Conservation (phyloP, 2,888 invertebrate genomes). For the Notodonta ziczac region DNA sequence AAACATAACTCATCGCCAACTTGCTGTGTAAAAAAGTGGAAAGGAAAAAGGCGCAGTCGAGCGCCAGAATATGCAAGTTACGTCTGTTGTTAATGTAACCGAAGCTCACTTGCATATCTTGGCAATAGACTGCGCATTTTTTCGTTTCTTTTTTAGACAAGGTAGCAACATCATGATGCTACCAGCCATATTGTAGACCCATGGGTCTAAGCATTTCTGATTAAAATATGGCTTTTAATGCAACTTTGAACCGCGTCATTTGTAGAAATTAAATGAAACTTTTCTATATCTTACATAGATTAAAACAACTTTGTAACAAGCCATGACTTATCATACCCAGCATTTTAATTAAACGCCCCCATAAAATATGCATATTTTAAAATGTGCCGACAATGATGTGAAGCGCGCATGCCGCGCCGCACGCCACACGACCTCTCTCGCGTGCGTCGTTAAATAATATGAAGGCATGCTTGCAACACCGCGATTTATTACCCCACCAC, state of each 20-base stretch:
- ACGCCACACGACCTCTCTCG: slow-evolving; percentile 31
- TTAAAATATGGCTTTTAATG: too few species aligned
- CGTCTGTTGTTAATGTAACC: not conserved
- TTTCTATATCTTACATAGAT: too few species aligned
- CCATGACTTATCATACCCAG: not conserved
- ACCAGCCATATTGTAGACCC: too few species aligned
- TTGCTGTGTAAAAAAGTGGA: not conserved
- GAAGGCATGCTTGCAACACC: slow-evolving; percentile 44
- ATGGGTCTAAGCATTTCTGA: too few species aligned
- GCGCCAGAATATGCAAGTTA: slow-evolving; percentile 15
- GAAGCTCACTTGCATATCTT: too few species aligned
- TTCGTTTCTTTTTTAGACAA: too few species aligned
- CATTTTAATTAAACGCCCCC: not conserved
- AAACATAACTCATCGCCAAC: slow-evolving; percentile 8
- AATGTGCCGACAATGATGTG: slow-evolving; percentile 43
- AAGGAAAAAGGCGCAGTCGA: not conserved
- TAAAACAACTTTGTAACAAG: not conserved
- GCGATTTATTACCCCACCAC: slow-evolving; percentile 47
- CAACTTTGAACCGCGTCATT: too few species aligned
- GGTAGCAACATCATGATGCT: too few species aligned
- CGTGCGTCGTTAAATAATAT: slow-evolving; percentile 63
- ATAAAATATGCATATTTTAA: slow-evolving; percentile 26
- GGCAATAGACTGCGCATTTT: too few species aligned
- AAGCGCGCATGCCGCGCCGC: slow-evolving; percentile 20
- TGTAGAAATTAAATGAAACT: too few species aligned